Percentiles rank a stretch among this genome's conserved stretches.
These are phyloP conservation scores for Drosophila teissieri DNA, from an alignment of 1,140 invertebrate genomes.

Conservation along the genomic window DNA sequence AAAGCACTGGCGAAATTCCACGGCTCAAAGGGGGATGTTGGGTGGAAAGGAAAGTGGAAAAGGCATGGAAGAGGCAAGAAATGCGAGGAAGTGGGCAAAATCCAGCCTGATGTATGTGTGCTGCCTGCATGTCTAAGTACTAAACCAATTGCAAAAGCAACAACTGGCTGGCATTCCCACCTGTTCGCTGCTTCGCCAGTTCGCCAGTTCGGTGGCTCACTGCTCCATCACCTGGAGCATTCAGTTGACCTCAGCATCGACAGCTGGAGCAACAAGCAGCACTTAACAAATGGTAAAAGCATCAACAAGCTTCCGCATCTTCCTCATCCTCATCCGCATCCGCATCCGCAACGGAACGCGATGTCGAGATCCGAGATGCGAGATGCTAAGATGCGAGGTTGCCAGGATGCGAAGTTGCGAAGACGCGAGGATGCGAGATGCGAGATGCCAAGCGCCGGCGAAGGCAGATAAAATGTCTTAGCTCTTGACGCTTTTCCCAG, in stretches of 20 bases:
- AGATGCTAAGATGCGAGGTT: not conserved
- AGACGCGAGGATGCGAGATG: not conserved
- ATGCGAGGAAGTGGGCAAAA: conserved; percentile 2
- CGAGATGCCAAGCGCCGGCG: conserved; percentile 19
- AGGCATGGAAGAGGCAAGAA: not conserved
- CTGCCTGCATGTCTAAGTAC: conserved; percentile 72
- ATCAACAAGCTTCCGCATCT: conserved; percentile 80
- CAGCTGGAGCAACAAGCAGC: conserved; percentile 82
- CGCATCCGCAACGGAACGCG: conserved; percentile 71
- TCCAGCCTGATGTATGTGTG: conserved; percentile 50
- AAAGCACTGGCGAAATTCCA: conserved; percentile 46
- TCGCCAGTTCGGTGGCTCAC: conserved; percentile 19
- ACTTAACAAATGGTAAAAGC: conserved; percentile 83
- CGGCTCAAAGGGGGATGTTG: conserved; percentile 8
- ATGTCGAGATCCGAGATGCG: conserved; percentile 31
- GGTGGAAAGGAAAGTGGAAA: not conserved
- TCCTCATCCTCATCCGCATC: not conserved
- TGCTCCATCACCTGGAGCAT: conserved; percentile 65
- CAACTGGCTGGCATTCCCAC: conserved; percentile 46
- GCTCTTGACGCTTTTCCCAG: conserved; percentile 43
- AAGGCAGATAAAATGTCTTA: conserved; percentile 79
- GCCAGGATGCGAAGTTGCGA: no score
- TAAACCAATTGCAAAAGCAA: conserved; percentile 72
- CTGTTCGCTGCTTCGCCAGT: conserved; percentile 25
- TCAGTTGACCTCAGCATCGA: conserved; percentile 78